Conservation (phyloP, 1,140 invertebrate species). For the Hypsibius dujardini region DNA sequence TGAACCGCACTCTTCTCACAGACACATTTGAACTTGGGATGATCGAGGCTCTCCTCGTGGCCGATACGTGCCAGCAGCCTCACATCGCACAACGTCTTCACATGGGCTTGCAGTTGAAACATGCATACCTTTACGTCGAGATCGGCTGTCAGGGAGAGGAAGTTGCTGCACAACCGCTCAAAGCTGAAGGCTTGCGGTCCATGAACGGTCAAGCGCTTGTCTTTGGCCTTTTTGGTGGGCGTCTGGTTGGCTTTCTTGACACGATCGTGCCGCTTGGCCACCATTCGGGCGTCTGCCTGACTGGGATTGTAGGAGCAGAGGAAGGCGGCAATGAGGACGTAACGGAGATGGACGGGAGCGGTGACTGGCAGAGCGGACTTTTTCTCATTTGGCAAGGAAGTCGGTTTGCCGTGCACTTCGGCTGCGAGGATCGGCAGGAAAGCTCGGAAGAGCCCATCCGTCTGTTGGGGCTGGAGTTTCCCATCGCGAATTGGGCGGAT, state of each 20-base stretch:
- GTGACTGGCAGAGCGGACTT: neutral
- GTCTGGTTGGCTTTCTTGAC: neutral
- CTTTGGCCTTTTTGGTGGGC: neutral
- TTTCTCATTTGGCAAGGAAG: too few species aligned
- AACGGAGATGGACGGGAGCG: neutral
- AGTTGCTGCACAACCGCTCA: neutral
- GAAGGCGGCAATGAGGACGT: neutral
- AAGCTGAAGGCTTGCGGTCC: constrained; percentile 2
- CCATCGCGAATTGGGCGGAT: too few species aligned
- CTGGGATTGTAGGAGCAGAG: constrained; percentile 3
- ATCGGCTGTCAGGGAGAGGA: neutral
- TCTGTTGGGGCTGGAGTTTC: too few species aligned
- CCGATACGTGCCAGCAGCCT: neutral
- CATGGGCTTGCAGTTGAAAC: neutral
- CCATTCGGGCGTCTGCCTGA: neutral
- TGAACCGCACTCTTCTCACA: neutral
- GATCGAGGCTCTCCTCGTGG: neutral
- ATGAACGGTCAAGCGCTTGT: neutral
- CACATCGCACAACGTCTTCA: neutral
- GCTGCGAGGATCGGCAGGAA: too few species aligned
- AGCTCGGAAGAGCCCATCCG: too few species aligned
- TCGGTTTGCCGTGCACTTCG: too few species aligned
- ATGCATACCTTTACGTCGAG: neutral
- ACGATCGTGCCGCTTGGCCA: neutral
- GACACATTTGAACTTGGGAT: neutral